Base-by-base conservation (phyloP, 2,888 invertebrate genomes). In the Adelphocoris suturalis region DNA sequence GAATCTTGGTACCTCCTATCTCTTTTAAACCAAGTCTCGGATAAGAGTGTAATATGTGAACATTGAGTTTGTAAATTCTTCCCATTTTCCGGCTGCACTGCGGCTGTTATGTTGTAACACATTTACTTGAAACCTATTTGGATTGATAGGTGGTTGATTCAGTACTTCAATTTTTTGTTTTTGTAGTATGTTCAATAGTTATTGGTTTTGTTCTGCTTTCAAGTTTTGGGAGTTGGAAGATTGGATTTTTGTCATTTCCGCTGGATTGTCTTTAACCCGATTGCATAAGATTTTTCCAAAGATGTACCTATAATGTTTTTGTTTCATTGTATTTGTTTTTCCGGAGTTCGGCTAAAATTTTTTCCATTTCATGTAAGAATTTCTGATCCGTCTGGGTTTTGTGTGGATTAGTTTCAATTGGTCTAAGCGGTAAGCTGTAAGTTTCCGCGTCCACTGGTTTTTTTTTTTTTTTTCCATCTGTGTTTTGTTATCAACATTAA, bases 381-480 rank as follows among this genome's bases (percentile, higher is more conserved):
- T 9, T 61, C 3, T 61, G 61, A 13, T 61, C 61, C 5, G 61
- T n/a, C 0, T 0, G 61, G 2, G 61, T 61, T 19, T 14, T 19
- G 61, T 61, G 61, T 1, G 11, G 61, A 61, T 61, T 61, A 9
- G 9, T 9, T 2, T 61, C 61, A 19, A 61, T 61, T 1, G 19
- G 61, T 4, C 19, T 61, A 16, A 61, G 61, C n/a, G 61, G 61
- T 9, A 61, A 61, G 19, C 9, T 19, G 61, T 61, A 61, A 3
- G 16, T 61, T 19, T 9, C 19, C 19, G 19, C 19, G 2, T 61
- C 9, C n/a, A 9, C n/a, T n/a, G 19, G 2, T 61, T 9, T 61
- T 61, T n/a, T 61, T 9, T 61, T 61, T 61, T n/a, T n/a, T 61
- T 61, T 61, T 61, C 61, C n/a, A n/a, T n/a, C n/a, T n/a, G n/a